phyloP scores from a whole-genome alignment of 2,113 vertebrate genomes.

The Suricata suricatta region DNA sequence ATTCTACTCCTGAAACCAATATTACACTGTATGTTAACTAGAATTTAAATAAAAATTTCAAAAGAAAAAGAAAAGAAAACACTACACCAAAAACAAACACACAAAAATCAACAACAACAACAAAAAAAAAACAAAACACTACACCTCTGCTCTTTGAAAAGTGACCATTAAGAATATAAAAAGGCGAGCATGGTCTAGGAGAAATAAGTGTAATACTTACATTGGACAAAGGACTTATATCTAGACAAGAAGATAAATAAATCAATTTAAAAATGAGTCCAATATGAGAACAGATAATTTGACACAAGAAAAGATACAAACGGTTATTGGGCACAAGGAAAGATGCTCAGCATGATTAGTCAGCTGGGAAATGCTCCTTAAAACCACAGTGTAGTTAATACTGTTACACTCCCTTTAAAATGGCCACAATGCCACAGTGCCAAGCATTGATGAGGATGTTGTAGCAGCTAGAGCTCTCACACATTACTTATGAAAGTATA shows the following conservation, averaged over 20 bases:
- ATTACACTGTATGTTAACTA: too few relatives aligned
- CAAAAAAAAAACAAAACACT: too few relatives aligned
- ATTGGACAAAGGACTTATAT: background rate
- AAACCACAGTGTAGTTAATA: background rate
- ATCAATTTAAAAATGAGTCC: background rate
- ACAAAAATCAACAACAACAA: too few relatives aligned
- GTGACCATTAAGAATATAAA: background rate
- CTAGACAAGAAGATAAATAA: background rate
- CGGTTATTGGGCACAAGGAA: background rate
- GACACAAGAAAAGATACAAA: background rate
- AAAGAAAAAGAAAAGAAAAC: too few relatives aligned
- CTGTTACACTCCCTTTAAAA: background rate
- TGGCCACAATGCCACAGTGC: background rate
- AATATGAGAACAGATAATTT: background rate
- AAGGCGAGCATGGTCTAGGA: background rate
- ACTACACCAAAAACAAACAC: too few relatives aligned
- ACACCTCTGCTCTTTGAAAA: background rate
- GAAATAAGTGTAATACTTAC: background rate
- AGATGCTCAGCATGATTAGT: background rate
- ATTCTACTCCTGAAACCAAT: too few relatives aligned
- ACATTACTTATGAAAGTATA: background rate
- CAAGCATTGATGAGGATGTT: background rate
- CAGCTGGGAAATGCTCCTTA: background rate
- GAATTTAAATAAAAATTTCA: too few relatives aligned
- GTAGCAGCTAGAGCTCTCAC: background rate